These are phyloP conservation scores for Malacoraja senta DNA, from an alignment of 2,797 vertebrate species.

Conservation along the genomic window DNA sequence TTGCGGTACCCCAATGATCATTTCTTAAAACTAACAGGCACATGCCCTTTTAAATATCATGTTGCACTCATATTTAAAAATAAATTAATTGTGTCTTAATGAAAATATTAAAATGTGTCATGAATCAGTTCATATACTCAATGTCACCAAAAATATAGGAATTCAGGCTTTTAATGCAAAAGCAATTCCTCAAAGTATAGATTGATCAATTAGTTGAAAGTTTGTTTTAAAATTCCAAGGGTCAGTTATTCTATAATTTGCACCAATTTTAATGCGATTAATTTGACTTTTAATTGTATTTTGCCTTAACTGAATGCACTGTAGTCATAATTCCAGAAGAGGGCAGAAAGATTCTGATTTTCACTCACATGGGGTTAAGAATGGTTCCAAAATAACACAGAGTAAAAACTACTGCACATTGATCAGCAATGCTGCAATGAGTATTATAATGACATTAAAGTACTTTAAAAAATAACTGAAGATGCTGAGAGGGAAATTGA, in stretches of 20 bases:
- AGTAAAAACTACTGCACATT: neutral
- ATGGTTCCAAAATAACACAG: neutral
- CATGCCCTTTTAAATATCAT: neutral
- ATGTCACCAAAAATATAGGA: neutral
- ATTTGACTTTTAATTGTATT: neutral
- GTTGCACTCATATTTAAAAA: neutral
- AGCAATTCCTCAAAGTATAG: neutral
- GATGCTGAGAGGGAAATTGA: neutral
- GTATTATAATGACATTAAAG: neutral
- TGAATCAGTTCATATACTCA: neutral
- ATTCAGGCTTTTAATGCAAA: neutral
- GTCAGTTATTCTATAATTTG: neutral
- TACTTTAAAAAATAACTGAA: neutral
- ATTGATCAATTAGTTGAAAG: neutral
- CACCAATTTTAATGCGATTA: no score
- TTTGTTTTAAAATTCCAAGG: neutral
- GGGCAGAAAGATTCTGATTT: slow-evolving; percentile 21
- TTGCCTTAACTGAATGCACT: neutral
- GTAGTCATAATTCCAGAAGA: neutral
- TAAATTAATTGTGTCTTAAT: neutral
- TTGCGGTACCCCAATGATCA: no score
- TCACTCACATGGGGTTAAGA: neutral
- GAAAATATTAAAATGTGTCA: neutral
- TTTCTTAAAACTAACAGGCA: neutral
- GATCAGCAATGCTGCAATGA: neutral